Evolutionary conservation across 2,888 invertebrate genomes (phyloP).

Genomic region (Troglohyphantes excavatus): DNA sequence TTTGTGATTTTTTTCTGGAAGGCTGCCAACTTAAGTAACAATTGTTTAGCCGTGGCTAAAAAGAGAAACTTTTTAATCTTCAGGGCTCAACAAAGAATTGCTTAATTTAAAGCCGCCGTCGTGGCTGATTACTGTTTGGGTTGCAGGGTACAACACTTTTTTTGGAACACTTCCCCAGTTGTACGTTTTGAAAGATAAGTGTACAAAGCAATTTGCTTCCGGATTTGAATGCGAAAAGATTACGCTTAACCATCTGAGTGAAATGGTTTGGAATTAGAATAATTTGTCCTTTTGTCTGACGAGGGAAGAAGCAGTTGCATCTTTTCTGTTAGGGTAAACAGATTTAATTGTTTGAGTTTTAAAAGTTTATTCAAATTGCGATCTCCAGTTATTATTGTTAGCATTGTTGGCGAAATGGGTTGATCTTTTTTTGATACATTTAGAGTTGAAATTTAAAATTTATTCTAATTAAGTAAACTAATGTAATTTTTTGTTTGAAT

Average conservation of each 20-base stretch:
- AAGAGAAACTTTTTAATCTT: slow-evolving; percentile 62
- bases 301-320: slow-evolving; percentile 17
- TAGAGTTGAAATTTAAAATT: too few relatives aligned
- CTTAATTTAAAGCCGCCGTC: slow-evolving; percentile 62
- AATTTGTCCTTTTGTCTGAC: slow-evolving; percentile 45
- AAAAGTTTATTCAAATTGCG: background rate
- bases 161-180: background rate
- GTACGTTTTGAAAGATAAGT: slow-evolving; percentile 53
- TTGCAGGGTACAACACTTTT: slow-evolving; percentile 19
- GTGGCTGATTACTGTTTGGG: slow-evolving; percentile 51
- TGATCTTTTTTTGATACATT: background rate
- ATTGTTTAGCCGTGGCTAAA: slow-evolving; percentile 45
- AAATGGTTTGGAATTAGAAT: slow-evolving; percentile 45
- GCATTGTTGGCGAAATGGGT: background rate
- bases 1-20: slow-evolving; percentile 71
- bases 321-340: slow-evolving; percentile 31
- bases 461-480: too few relatives aligned
- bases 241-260: slow-evolving; percentile 39
- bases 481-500: too few relatives aligned
- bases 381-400: background rate
- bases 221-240: slow-evolving; percentile 50
- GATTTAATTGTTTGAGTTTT: background rate
- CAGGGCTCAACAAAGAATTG: slow-evolving; percentile 51
- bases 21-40: slow-evolving; percentile 47
- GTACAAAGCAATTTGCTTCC: slow-evolving; percentile 62